Conservation (phyloP, 2,113 vertebrate species). For the Poeciliopsis prolifica region DNA sequence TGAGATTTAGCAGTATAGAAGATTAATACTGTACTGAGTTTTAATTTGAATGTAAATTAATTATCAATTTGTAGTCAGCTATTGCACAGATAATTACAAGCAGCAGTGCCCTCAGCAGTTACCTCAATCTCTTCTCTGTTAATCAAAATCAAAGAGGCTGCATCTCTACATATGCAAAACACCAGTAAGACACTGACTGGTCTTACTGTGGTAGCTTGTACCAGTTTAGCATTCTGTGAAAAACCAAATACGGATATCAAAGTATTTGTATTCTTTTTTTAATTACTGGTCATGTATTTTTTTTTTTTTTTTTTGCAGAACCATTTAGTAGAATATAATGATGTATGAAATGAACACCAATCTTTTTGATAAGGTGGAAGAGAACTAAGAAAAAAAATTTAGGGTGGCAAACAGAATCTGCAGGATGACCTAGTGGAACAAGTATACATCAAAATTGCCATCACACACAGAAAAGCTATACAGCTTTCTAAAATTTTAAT, state of each 20-base stretch:
- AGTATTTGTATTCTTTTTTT: neutral
- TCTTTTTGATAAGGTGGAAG: no score
- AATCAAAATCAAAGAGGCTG: constrained; percentile 2
- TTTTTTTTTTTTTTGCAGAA: no score
- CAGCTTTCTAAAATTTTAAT: no score
- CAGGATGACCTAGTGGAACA: no score
- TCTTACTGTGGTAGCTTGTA: constrained; percentile 10
- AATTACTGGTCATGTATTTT: no score
- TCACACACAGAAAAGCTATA: no score
- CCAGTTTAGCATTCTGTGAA: constrained; percentile 18
- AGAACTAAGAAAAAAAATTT: no score
- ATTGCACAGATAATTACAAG: neutral
- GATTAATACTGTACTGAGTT: constrained; percentile 18
- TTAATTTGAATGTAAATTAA: constrained; percentile 35
- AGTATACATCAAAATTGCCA: no score
- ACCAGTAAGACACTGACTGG: constrained; percentile 6
- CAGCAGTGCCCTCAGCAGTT: constrained; percentile 50
- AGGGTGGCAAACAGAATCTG: no score
- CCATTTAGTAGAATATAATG: no score
- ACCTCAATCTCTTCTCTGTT: constrained; percentile 35
- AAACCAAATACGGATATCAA: constrained; percentile 8
- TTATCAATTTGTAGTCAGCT: constrained; percentile 10
- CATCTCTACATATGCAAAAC: constrained; percentile 2
- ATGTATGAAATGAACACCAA: no score
- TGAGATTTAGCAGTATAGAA: neutral